Evolutionary conservation across 2,797 vertebrate genomes (phyloP), one percentile per base, ranked within the genome.

Genomic region (Siniperca undulata): DNA sequence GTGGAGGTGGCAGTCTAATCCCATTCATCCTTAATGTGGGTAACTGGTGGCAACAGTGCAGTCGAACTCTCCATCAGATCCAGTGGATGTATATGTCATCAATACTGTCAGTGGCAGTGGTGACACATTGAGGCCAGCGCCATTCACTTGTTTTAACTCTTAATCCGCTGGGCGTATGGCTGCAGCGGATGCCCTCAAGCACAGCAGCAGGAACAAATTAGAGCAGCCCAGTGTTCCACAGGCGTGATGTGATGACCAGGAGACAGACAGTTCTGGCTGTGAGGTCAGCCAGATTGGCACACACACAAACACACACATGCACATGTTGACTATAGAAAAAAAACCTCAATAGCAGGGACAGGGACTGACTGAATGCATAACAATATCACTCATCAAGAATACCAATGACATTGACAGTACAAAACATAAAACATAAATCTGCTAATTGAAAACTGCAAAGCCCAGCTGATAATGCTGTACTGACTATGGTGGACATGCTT

Each of bases 101-200:
- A 75, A 93, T 92, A 88, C 67, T 73, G 77, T 85, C 85, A 80
- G 81, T 48, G 71, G 62, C 74, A 7, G 84, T 42, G 84, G 60
- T 92, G 93, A 94, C 93, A 93, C 87, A 93, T 91, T 91, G 88
- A 93, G 93, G 92, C 74, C 89, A 92, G 61, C 40, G 24, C 75
- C 83, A 48, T 79, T 76, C 69, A 40, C 62, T 75, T 73, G 76
- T 82, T 89, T 89, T 77, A 80, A 89, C 86, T 80, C 81, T 58
- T 81, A 70, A 19, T 48, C 66, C 72, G 73, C 78, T 74, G 80
- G 74, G 67, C 38, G 34, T 38, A 5, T 48, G 70, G 80, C 62
- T 82, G 64, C 52, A 88, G 72, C 62, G 52, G 88, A 89, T 87
- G 84, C 85, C 91, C 89, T 81, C 55, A 16, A 89, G 87, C 86